A percentile compares a stretch with the other conserved stretches of the same genome.
phyloP scores from a whole-genome alignment of 2,113 vertebrate genomes.

The Casuarius casuarius region DNA sequence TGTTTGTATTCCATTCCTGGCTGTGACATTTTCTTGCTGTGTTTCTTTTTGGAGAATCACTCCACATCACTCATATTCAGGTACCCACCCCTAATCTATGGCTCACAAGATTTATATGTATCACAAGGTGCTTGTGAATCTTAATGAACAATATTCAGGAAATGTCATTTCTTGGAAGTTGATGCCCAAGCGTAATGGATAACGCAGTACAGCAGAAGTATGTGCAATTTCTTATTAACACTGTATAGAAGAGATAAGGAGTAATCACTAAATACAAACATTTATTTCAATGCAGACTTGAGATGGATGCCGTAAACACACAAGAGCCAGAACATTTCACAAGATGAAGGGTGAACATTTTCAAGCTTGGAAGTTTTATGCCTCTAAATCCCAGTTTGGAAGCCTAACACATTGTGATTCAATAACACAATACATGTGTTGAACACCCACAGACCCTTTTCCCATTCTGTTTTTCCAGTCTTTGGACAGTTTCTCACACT shows the following conservation, averaged over 20 bases:
- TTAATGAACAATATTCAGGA: background rate
- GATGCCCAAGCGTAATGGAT: conserved; percentile 28
- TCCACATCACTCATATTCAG: background rate
- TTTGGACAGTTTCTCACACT: background rate
- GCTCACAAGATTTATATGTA: background rate
- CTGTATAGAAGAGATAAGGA: conserved; percentile 26
- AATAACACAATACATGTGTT: no score
- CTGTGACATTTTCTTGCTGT: background rate
- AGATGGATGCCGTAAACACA: background rate
- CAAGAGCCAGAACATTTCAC: background rate
- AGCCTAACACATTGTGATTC: background rate
- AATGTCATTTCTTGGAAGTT: background rate
- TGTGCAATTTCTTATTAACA: conserved; percentile 30
- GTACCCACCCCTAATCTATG: background rate
- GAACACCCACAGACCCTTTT: background rate
- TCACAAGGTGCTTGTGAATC: background rate
- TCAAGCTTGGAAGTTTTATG: background rate
- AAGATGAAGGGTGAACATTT: background rate
- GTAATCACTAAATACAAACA: background rate
- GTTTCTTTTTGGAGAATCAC: background rate
- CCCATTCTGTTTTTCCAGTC: background rate
- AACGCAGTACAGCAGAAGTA: background rate
- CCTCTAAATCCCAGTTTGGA: background rate
- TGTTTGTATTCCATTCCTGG: background rate
- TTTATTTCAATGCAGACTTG: conserved; percentile 9